phyloP scores from a whole-genome alignment of 2,888 invertebrate genomes.

The Nasonia oneida region DNA sequence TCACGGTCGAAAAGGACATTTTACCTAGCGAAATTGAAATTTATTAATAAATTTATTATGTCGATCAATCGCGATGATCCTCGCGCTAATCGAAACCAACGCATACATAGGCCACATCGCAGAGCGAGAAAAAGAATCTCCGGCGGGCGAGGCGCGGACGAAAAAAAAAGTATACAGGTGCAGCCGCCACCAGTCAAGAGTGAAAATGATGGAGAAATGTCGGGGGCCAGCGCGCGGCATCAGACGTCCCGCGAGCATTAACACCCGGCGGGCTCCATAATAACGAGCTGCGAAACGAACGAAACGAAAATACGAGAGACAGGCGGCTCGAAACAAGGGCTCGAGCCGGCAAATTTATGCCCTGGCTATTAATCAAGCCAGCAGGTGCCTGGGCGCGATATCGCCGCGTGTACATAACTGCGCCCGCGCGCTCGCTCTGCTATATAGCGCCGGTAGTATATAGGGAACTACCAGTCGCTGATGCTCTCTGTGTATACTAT shows the following conservation, averaged over 20 bases:
- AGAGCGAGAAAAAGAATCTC: background rate
- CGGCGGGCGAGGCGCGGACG: background rate
- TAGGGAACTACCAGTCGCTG: background rate
- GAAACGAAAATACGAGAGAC: conserved; percentile 49
- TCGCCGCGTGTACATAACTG: conserved; percentile 33
- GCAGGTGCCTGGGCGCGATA: conserved; percentile 49
- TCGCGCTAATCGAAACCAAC: no score
- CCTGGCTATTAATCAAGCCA: conserved; percentile 59
- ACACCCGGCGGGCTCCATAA: conserved; percentile 26
- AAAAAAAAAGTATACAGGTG: background rate
- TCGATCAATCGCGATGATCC: no score
- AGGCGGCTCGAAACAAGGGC: conserved; percentile 11
- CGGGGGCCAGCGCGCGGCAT: background rate
- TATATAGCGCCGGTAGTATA: no score
- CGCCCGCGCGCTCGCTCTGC: background rate
- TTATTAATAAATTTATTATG: no score
- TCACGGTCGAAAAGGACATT: no score
- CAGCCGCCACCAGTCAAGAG: conserved; percentile 9
- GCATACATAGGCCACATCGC: no score
- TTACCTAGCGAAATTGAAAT: no score
- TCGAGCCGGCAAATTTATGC: conserved; percentile 52
- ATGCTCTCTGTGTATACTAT: background rate
- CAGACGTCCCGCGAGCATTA: conserved; percentile 35
- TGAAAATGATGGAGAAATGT: conserved; percentile 42
- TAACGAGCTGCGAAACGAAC: conserved; percentile 53